These are phyloP conservation scores for Phengaris alcon DNA, from an alignment of 2,888 invertebrate species.

Conservation along the genomic window DNA sequence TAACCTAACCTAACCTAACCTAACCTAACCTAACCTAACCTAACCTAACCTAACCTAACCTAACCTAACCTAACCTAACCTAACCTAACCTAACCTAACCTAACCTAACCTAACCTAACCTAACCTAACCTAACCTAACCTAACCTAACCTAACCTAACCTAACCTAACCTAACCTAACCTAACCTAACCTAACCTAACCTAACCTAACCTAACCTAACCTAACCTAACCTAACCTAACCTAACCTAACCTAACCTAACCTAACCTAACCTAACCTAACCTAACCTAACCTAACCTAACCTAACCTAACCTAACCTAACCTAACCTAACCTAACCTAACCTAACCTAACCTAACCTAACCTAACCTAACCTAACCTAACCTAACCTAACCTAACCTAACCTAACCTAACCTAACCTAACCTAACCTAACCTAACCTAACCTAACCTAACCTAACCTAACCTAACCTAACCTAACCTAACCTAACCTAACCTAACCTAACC, in stretches of 20 bases:
- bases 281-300: conserved; percentile 36
- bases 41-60: conserved; percentile 38
- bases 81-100: conserved; percentile 39
- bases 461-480: conserved; percentile 40
- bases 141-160: conserved; percentile 36
- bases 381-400: conserved; percentile 37
- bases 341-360: conserved; percentile 40
- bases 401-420: conserved; percentile 40
- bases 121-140: conserved; percentile 38
- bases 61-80: conserved; percentile 39
- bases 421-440: conserved; percentile 43
- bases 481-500: conserved; percentile 40
- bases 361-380: conserved; percentile 36
- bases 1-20: conserved; percentile 33
- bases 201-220: conserved; percentile 36
- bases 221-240: conserved; percentile 36
- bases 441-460: conserved; percentile 44
- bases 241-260: conserved; percentile 36
- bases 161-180: conserved; percentile 36
- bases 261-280: conserved; percentile 35
- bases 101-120: conserved; percentile 39
- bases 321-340: conserved; percentile 37
- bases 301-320: conserved; percentile 36
- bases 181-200: conserved; percentile 36
- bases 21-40: conserved; percentile 35